These are phyloP conservation scores for Pseudopipra pipra DNA, from an alignment of 2,113 vertebrate species.

Conservation along the genomic window DNA sequence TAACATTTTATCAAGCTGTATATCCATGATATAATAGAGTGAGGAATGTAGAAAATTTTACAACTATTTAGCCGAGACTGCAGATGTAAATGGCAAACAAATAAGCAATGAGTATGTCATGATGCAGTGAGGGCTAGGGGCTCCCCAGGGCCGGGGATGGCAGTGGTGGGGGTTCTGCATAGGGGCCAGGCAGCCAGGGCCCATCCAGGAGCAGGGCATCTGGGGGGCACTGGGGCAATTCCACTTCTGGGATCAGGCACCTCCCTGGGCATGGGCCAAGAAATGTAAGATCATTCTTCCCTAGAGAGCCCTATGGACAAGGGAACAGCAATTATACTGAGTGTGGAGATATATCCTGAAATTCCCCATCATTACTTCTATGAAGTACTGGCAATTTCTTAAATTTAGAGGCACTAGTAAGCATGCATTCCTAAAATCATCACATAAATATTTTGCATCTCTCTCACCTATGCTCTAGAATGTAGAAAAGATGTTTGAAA, in stretches of 20 bases:
- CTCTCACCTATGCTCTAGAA: neutral
- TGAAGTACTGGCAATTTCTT: neutral
- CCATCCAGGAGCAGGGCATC: neutral
- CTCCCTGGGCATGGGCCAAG: neutral
- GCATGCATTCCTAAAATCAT: neutral
- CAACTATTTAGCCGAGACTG: neutral
- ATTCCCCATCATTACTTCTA: neutral
- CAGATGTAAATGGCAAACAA: neutral
- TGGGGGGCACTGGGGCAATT: neutral
- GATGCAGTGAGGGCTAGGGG: neutral
- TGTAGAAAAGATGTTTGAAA: neutral
- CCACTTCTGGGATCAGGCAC: rapidly evolving
- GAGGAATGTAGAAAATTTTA: neutral
- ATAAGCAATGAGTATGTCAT: neutral
- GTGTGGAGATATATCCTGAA: neutral
- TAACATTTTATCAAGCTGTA: neutral
- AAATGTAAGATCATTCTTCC: neutral
- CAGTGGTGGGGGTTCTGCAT: neutral
- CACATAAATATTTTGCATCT: neutral
- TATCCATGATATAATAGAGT: neutral
- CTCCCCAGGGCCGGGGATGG: neutral
- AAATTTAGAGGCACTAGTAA: neutral
- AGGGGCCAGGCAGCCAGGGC: rapidly evolving
- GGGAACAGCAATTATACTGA: neutral
- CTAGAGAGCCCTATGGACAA: neutral